Conservation (phyloP, 2,113 vertebrate species). For the Delphinus delphis region DNA sequence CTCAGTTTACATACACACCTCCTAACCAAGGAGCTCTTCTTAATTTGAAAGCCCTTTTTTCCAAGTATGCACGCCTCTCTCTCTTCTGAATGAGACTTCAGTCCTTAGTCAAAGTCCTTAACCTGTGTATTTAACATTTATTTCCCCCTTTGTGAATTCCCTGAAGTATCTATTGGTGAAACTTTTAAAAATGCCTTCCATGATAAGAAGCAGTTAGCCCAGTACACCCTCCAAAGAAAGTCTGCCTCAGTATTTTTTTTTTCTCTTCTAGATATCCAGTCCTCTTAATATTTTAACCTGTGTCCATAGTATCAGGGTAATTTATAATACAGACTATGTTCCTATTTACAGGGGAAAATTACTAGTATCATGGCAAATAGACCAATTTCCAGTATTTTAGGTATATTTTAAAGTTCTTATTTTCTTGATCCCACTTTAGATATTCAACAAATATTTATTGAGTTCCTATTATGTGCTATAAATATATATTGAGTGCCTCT, state of each 20-base stretch:
- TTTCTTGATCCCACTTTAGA: neutral
- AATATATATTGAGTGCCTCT: neutral
- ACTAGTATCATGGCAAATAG: neutral
- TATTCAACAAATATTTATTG: neutral
- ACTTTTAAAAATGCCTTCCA: neutral
- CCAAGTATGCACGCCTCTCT: neutral
- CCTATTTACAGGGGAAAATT: neutral
- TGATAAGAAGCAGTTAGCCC: neutral
- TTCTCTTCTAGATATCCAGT: neutral
- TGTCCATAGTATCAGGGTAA: neutral
- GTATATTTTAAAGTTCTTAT: neutral
- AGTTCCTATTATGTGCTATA: neutral
- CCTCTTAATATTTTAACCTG: neutral
- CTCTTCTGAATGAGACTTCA: neutral
- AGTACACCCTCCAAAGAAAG: neutral
- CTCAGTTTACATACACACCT: neutral
- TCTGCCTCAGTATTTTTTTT: neutral
- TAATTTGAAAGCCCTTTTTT: neutral
- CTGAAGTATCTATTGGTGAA: neutral
- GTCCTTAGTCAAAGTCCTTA: neutral
- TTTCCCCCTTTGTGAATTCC: neutral
- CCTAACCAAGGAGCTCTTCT: neutral
- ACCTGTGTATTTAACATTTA: neutral
- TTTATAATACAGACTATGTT: neutral
- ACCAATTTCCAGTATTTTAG: neutral